Percentiles rank a stretch among this genome's conserved stretches.
phyloP scores from a whole-genome alignment of 37 sponge, comb jelly and placozoan genomes.

The Chondrilla cf. caribensis region DNA sequence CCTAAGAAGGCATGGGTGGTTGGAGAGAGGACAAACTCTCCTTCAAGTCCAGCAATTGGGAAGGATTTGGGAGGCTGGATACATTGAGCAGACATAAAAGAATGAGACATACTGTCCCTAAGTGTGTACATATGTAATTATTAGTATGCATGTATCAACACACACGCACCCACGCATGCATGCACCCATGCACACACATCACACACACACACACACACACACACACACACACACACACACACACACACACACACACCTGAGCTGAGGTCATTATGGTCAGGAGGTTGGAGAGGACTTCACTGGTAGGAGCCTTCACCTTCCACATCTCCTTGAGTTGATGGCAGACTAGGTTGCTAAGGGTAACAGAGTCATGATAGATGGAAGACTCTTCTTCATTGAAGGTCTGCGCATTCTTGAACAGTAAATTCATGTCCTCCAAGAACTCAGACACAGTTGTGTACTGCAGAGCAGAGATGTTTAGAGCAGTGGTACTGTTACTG shows the following conservation, averaged over 20 bases:
- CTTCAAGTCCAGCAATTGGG: background rate
- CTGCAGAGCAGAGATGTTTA: slow-evolving; percentile 2
- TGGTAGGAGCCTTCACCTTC: slow-evolving; percentile 9
- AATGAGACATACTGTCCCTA: too few species aligned
- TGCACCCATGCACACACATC: background rate
- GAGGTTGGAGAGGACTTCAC: background rate
- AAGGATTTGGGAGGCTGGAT: background rate
- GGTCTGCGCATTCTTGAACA: slow-evolving; percentile 69
- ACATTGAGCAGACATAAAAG: background rate
- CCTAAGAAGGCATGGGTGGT: slow-evolving; percentile 1
- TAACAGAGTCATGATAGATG: slow-evolving; percentile 38
- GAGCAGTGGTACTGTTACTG: too few species aligned
- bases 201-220: background rate
- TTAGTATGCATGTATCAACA: too few species aligned
- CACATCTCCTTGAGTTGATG: background rate
- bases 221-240: slow-evolving; percentile 8
- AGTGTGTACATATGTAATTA: too few species aligned
- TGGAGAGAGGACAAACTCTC: slow-evolving; percentile 13
- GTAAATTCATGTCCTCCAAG: slow-evolving; percentile 50
- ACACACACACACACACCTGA: background rate
- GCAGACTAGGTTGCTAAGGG: background rate
- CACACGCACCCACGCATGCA: too few species aligned
- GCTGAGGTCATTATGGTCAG: slow-evolving; percentile 3
- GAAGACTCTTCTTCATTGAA: slow-evolving; percentile 73
- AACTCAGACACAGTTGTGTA: slow-evolving; percentile 52